Conservation (phyloP, 2,113 vertebrate genomes). For the Strix aluco region DNA sequence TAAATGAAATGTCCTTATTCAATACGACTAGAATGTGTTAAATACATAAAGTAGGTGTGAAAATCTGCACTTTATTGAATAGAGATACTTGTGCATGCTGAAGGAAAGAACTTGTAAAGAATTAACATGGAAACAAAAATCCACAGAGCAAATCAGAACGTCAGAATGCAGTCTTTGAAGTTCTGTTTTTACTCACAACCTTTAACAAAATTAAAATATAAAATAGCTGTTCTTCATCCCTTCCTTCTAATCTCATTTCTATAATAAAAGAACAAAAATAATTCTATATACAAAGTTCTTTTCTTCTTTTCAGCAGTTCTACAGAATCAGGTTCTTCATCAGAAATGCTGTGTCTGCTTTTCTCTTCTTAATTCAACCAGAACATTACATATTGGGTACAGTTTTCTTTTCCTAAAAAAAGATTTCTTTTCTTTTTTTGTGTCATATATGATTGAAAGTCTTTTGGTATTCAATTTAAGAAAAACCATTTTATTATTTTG, state of each 20-base stretch:
- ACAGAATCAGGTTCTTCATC: background rate
- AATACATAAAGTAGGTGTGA: background rate
- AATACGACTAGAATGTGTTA: background rate
- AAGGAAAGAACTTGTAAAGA: background rate
- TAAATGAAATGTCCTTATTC: background rate
- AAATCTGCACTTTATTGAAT: background rate
- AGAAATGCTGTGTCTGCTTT: background rate
- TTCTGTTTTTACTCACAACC: background rate
- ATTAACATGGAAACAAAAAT: background rate
- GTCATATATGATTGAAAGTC: background rate
- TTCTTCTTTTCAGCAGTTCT: background rate
- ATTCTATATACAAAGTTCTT: background rate
- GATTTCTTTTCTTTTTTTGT: background rate
- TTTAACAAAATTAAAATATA: background rate
- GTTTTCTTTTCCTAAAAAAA: background rate
- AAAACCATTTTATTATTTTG: background rate
- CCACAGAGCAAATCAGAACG: background rate
- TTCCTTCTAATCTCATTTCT: background rate
- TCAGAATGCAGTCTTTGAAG: background rate
- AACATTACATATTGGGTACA: background rate
- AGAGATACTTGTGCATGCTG: background rate
- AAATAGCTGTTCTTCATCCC: background rate
- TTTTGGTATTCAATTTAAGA: background rate
- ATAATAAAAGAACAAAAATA: background rate
- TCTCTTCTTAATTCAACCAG: background rate